A percentile compares a stretch with the other conserved stretches of the same genome.
Conservation (phyloP, 1,140 invertebrate genomes). For the Pseudomyrmex cubaensis region DNA sequence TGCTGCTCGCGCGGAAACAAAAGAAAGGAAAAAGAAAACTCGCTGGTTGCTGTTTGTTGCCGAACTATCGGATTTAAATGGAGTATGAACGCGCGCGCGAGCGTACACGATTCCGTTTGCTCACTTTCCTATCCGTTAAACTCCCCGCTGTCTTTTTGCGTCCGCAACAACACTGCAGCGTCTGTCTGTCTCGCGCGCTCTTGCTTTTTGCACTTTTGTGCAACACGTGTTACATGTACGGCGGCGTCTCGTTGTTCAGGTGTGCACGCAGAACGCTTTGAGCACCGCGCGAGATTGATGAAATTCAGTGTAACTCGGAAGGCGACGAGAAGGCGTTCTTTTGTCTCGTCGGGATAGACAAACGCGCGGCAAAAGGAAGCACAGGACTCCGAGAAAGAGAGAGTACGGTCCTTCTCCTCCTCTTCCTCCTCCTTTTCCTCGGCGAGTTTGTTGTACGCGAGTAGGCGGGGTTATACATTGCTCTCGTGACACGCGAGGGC, state of each 20-base stretch:
- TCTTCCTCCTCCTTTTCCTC: neutral
- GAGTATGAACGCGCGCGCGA: too few species aligned
- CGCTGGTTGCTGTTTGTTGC: conserved; percentile 37
- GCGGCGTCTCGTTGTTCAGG: neutral
- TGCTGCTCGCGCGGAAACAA: conserved; percentile 28
- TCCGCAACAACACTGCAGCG: too few species aligned
- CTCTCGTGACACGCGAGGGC: conserved; percentile 63
- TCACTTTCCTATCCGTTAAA: conserved; percentile 37
- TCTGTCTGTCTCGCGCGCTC: neutral
- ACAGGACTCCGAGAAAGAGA: neutral
- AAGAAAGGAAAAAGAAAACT: conserved; percentile 10
- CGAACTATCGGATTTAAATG: conserved; percentile 45
- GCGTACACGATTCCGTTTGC: neutral
- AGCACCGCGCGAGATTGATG: neutral
- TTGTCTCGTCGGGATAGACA: conserved; percentile 35
- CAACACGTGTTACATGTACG: too few species aligned
- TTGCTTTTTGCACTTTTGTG: neutral
- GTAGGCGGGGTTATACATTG: conserved; percentile 48
- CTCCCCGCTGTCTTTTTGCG: neutral
- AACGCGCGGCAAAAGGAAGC: neutral
- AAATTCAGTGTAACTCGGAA: conserved; percentile 47
- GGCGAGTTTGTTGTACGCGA: conserved; percentile 15
- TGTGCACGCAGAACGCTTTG: neutral
- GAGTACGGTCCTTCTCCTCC: neutral
- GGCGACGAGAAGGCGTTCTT: conserved; percentile 18